Percentiles rank a stretch among this genome's conserved stretches.
phyloP scores from a whole-genome alignment of 2,797 vertebrate species.

The Allenopithecus nigroviridis region DNA sequence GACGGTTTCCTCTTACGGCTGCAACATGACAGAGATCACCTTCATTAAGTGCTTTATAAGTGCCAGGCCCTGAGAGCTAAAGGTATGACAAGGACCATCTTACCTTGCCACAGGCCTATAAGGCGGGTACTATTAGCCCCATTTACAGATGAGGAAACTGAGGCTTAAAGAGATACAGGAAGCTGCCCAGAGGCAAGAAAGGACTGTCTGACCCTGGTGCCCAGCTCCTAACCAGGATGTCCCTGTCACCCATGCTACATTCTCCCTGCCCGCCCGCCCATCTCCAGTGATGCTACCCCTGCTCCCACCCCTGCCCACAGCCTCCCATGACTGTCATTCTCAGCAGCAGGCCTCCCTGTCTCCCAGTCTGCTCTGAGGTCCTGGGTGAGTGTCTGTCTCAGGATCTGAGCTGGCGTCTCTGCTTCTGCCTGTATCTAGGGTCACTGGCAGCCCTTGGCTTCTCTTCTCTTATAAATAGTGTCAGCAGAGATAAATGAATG shows the following conservation, averaged over 20 bases:
- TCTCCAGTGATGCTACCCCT: not conserved
- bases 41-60: not conserved
- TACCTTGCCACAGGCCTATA: not conserved
- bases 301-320: fast-evolving
- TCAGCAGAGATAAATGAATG: conserved; percentile 63
- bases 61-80: not conserved
- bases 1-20: not conserved
- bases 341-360: not conserved
- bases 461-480: conserved; percentile 53
- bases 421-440: conserved; percentile 39
- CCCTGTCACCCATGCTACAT: fast-evolving
- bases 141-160: conserved; percentile 11
- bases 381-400: not conserved
- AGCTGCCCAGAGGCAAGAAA: conserved; percentile 8
- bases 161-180: not conserved
- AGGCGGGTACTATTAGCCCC: not conserved
- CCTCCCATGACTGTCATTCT: fast-evolving
- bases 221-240: not conserved
- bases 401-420: not conserved
- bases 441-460: not conserved
- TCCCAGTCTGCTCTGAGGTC: not conserved
- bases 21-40: not conserved
- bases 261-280: fast-evolving
- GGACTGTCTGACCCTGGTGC: not conserved
- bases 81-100: not conserved